Evolutionary conservation across 2,797 vertebrate species (phyloP).

Genomic region (Holocentrus rufus): DNA sequence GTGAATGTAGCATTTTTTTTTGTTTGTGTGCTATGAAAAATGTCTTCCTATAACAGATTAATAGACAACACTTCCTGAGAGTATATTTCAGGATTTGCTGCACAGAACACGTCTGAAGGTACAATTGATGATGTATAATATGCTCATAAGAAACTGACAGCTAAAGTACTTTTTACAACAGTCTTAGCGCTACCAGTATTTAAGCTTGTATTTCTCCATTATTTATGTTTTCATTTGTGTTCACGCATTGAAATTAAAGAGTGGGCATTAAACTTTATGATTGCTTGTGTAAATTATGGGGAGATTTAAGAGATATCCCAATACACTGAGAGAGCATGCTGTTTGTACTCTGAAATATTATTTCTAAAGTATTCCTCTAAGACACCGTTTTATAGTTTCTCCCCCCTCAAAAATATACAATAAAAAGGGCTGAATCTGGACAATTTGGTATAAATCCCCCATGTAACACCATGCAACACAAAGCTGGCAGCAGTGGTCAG

Average conservation of each 20-base stretch:
- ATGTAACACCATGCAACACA: constrained; percentile 43
- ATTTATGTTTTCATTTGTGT: constrained; percentile 68
- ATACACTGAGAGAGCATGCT: constrained; percentile 32
- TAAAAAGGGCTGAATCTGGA: constrained; percentile 50
- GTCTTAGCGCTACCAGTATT: constrained; percentile 41
- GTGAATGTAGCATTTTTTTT: constrained; percentile 8
- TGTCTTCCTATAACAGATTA: constrained; percentile 22
- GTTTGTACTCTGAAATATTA: neutral
- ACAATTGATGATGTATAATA: constrained; percentile 36
- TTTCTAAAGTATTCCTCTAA: constrained; percentile 5
- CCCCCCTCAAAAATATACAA: constrained; percentile 28
- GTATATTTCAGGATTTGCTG: constrained; percentile 31
- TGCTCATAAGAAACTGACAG: constrained; percentile 42
- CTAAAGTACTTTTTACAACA: constrained; percentile 58
- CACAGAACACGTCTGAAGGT: constrained; percentile 23
- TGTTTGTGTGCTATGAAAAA: constrained; percentile 22
- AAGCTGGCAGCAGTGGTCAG: constrained; percentile 65
- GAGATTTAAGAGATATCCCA: constrained; percentile 65
- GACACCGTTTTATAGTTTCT: constrained; percentile 29
- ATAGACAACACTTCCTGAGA: constrained; percentile 34
- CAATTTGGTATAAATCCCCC: constrained; percentile 41
- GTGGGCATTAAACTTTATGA: constrained; percentile 67
- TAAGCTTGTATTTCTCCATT: constrained; percentile 61
- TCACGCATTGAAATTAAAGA: constrained; percentile 66
- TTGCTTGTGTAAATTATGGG: constrained; percentile 65